A percentile compares a stretch with the other conserved stretches of the same genome.
Conservation (phyloP, 2,113 vertebrate species). For the Pica pica region DNA sequence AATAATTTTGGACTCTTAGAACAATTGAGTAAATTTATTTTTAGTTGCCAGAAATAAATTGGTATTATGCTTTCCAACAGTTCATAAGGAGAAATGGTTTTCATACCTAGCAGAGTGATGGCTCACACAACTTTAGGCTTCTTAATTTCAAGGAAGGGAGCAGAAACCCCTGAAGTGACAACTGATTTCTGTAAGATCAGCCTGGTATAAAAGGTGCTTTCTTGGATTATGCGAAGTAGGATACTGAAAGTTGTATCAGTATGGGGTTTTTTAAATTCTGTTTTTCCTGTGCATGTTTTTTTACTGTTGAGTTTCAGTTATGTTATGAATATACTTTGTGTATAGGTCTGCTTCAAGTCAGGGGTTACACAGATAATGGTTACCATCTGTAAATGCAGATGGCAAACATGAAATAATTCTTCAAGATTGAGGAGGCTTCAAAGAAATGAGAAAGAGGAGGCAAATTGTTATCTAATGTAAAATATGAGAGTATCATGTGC, state of each 20-base stretch:
- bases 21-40: not conserved
- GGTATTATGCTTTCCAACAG: not conserved
- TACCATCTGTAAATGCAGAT: constrained; percentile 5
- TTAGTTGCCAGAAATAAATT: not conserved
- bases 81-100: not conserved
- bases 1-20: not conserved
- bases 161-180: not conserved
- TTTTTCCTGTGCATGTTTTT: not conserved
- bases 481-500: not conserved
- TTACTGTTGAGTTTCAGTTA: not conserved
- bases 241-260: not conserved
- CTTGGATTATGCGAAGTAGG: not conserved
- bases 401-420: not conserved
- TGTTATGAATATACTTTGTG: not conserved
- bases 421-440: not conserved
- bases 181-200: not conserved
- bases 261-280: rapidly evolving
- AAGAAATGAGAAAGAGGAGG: not conserved
- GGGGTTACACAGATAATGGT: not conserved
- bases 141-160: not conserved
- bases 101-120: not conserved
- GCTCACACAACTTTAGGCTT: not conserved
- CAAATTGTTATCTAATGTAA: not conserved
- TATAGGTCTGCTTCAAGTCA: not conserved
- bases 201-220: not conserved